Base-by-base conservation (phyloP, 2,888 invertebrate genomes). In the Coenonympha glycerion region DNA sequence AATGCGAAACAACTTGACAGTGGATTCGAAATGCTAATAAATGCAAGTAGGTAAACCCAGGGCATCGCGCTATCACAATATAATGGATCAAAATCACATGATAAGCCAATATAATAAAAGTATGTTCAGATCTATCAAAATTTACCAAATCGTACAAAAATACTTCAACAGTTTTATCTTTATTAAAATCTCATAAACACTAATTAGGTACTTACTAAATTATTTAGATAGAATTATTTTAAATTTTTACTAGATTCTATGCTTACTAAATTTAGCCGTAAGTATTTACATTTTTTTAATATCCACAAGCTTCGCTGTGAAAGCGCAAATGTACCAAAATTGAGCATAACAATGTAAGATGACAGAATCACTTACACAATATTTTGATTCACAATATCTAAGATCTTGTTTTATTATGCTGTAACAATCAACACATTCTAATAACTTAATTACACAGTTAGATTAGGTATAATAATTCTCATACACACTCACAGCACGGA, bases 21-120 rank as follows among this genome's bases (percentile, higher is more conserved):
- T 73, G 72, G 66, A 72, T 70, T 75, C 69, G 71, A 87, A 86
- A 87, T 86, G 85, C 87, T 86, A 82, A 73, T 87, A 87, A 87
- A 87, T 87, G 87, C 87, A 86, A 79, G 71, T 44, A 55, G 60
- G 57, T 69, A 65, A 68, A 71, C 76, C 65, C 69, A 71, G 80
- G 78, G 77, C 71, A 78, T 79, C 76, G 84, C 84, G 83, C 86
- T 85, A 81, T 84, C 85, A 85, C 85, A 80, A 74, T 70, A 66
- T 61, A 62, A 62, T 66, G 61, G 63, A 64, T 64, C 61, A 64
- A 63, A 60, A 64, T 63, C 63, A 64, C 60, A 69, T 66, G 78
- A 83, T 78, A 82, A 84, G 81, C 77, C 83, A 83, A 85, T 82
- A 79, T 76, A 74, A 73, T 31, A 55, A 72, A 41, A 33, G 55